phyloP scores from a whole-genome alignment of 2,113 vertebrate genomes.

The Strigops habroptila region DNA sequence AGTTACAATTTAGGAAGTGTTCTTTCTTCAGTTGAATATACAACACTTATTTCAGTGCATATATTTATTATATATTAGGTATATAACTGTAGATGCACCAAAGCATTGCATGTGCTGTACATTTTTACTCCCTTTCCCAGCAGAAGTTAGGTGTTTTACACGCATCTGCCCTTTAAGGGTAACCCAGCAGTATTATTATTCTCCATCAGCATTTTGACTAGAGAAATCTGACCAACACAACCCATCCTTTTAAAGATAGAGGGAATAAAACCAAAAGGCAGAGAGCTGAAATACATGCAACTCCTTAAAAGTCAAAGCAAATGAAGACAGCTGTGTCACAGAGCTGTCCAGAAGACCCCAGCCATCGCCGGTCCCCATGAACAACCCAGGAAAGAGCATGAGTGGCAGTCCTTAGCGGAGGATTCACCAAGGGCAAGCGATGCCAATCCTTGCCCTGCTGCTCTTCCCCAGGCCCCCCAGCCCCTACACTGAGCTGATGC shows the following conservation, averaged over 20 bases:
- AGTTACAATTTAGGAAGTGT: background rate
- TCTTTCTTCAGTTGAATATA: background rate
- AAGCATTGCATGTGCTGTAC: background rate
- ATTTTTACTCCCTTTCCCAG: background rate
- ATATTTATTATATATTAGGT: background rate
- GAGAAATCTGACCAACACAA: background rate
- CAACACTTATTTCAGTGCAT: background rate
- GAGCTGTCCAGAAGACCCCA: background rate
- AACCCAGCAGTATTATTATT: background rate
- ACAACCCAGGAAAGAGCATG: background rate
- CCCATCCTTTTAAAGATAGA: background rate
- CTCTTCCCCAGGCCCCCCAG: background rate
- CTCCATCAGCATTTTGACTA: background rate
- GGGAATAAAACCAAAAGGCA: background rate
- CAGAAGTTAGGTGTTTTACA: background rate
- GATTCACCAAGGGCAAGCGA: background rate
- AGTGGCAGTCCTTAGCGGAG: background rate
- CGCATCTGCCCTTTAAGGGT: background rate
- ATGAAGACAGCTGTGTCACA: background rate
- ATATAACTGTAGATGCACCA: background rate
- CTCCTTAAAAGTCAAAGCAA: background rate
- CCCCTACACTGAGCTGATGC: background rate
- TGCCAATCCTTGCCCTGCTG: background rate
- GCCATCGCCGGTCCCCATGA: background rate
- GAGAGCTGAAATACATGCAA: background rate